Base-by-base conservation (phyloP, 2,113 vertebrate species). In the Proteles cristata region DNA sequence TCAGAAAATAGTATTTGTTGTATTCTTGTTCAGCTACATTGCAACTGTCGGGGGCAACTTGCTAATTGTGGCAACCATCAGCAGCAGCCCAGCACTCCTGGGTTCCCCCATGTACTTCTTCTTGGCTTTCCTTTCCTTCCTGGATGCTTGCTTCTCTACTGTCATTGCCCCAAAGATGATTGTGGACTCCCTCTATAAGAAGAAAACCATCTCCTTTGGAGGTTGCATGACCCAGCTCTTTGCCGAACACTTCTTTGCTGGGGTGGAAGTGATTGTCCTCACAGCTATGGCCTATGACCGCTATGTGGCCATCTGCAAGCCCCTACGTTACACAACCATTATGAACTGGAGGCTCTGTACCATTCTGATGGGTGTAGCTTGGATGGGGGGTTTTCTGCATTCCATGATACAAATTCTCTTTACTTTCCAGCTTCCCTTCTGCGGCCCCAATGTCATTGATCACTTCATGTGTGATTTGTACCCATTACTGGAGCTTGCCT, bases 401-500 rank as follows among this genome's bases (percentile, higher is more conserved):
- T 94, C 97, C 43, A 68, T 66, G 5, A 92, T 94, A 39, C 66
- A 95, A 45, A 93, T 97, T 61, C 43, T 97, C 63, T 97, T 98
- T 26, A 95, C 79, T 43, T 83, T 82, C 4, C 90, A 96, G 31
- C 66, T 98, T 45, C 77, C 87, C 6, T 98, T 98, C 15, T 98
- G 98, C 93, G 98, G 98, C 1, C 97, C 98, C 68, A 98, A 97
- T 14, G 25, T 98, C 1, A 97, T 97, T 4, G 92, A 98, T 90
- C 97, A 90, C 39, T 98, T 98, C 45, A 93, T 97, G 9, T 98
- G 97, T 88, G 96, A 98, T 11, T 96, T 98, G 7, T 93, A 96
- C 63, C 97, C 94, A 5, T 76, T 97, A 21, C 7, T 98, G 48
- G 65, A 93, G 4, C 93, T 97, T 28, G 92, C 97, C 39, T 97